phyloP scores from a whole-genome alignment of 2,113 vertebrate genomes.

The Siphamia tubifer region DNA sequence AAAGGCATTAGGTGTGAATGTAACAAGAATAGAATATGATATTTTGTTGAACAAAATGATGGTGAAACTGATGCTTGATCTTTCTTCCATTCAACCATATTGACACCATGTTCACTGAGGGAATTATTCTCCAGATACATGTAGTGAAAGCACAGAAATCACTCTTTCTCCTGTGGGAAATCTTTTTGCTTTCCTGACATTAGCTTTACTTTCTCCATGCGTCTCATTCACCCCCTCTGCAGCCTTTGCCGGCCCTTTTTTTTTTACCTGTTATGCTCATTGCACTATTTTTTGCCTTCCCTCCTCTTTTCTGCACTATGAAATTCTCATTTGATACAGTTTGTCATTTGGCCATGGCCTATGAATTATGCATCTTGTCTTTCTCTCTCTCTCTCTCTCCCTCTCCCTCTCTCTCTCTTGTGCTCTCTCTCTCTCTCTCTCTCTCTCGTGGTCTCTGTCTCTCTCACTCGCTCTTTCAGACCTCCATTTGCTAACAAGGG shows the following conservation, averaged over 20 bases:
- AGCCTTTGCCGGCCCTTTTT: slow-evolving; percentile 51
- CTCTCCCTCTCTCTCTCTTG: slow-evolving; percentile 76
- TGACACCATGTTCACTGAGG: not conserved
- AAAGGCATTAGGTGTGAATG: not conserved
- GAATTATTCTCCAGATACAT: not conserved
- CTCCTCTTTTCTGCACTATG: slow-evolving; percentile 84
- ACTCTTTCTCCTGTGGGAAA: slow-evolving; percentile 84
- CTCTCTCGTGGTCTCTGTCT: not conserved
- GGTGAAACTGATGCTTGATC: slow-evolving; percentile 80
- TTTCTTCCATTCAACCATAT: not conserved
- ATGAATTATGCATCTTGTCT: slow-evolving; percentile 92
- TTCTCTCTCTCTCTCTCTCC: not conserved
- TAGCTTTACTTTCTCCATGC: slow-evolving; percentile 71
- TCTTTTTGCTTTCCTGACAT: slow-evolving; percentile 78
- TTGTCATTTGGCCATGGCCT: slow-evolving; percentile 84
- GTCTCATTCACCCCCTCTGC: slow-evolving; percentile 2
- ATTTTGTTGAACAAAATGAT: slow-evolving; percentile 7
- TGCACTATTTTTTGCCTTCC: slow-evolving; percentile 27
- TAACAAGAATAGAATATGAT: not conserved
- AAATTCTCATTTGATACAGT: slow-evolving; percentile 96
- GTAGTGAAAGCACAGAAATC: not conserved
- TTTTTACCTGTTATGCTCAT: slow-evolving; percentile 40
- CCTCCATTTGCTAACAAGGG: slow-evolving; percentile 85
- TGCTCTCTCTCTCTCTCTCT: slow-evolving; percentile 42
- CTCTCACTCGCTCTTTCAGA: slow-evolving; percentile 81